Conservation (phyloP, 1,140 invertebrate species). For the Bombus picipes region DNA sequence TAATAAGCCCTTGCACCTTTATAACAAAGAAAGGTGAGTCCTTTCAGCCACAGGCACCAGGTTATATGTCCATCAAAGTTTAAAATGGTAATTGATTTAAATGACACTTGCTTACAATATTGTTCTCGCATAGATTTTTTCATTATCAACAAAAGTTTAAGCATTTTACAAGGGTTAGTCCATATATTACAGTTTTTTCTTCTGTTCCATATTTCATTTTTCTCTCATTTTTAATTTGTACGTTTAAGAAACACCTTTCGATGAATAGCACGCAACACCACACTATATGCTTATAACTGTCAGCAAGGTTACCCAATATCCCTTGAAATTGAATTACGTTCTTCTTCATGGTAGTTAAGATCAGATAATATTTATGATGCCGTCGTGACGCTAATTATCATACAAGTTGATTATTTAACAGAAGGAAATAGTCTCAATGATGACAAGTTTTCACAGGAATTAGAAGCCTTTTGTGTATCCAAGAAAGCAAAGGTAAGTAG, state of each 20-base stretch:
- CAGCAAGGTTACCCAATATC: constrained; percentile 66
- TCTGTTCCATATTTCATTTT: constrained; percentile 65
- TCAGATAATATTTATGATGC: constrained; percentile 76
- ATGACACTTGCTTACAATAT: constrained; percentile 78
- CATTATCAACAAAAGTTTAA: constrained; percentile 82
- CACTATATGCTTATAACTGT: constrained; percentile 71
- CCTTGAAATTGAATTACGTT: constrained; percentile 69
- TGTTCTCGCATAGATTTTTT: constrained; percentile 80
- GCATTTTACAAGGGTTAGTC: constrained; percentile 79
- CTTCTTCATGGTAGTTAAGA: constrained; percentile 67
- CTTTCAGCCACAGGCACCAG: constrained; percentile 78
- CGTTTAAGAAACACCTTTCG: constrained; percentile 79
- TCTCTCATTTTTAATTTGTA: constrained; percentile 75
- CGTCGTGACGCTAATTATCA: constrained; percentile 77
- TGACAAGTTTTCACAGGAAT: constrained; percentile 65
- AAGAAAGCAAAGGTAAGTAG: constrained; percentile 77
- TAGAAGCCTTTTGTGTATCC: constrained; percentile 70
- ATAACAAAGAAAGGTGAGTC: constrained; percentile 72
- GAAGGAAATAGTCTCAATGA: constrained; percentile 66
- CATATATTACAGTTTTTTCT: constrained; percentile 73
- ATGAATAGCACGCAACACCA: constrained; percentile 76
- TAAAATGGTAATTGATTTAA: constrained; percentile 77
- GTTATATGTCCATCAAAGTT: constrained; percentile 77
- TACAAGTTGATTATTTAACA: constrained; percentile 76
- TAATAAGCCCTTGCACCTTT: constrained; percentile 71